Evolutionary conservation across 2,113 vertebrate genomes (phyloP), one percentile per base, ranked within the genome.

Genomic region (Prionailurus bengalensis): DNA sequence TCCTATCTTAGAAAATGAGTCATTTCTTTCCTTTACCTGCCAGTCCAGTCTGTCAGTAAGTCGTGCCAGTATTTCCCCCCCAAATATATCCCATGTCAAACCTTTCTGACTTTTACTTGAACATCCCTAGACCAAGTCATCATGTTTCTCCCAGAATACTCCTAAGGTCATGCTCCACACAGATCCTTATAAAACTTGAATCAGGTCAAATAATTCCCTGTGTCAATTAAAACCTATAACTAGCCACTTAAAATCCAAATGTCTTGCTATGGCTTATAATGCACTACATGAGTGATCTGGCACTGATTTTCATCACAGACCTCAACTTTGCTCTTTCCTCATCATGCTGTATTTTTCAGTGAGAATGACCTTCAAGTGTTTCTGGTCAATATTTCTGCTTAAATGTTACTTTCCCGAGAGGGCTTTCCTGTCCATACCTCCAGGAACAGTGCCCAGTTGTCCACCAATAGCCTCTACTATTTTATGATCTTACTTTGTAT

Each of bases 71-170:
- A 48, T 42, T 11, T 14, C 15, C 39, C 13, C 33, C 17, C 21
- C 11, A 17, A 68, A n/a, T 27, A 45, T 33, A 25, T 39, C 31
- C 19, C 25, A 2, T 4, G 17, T 25, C n/a, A 42, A 16, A 53
- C 12, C 11, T 42, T 39, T 1, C 45, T 70, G 3, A n/a, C 15
- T 21, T 78, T 5, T 1, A 76, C 39, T 0, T 6, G 0, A 0
- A 17, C 0, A 36, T 48, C 4, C 9, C 12, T 21, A 79, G 3
- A 51, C 7, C 11, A 55, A 61, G 2, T 39, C 39, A 70, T 9
- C n/a, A 29, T 6, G 15, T 45, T 65, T 61, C 13, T 55, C 39
- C 31, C n/a, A 15, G n/a, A 42, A 36, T 61, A 39, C 3, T 45
- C 12, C 31, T 48, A 8, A 8, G 9, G n/a, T 10, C 19, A 0